These are phyloP conservation scores for Arbacia lixula DNA, from an alignment of 53 echinoderm and acorn worm genomes.

Conservation along the genomic window DNA sequence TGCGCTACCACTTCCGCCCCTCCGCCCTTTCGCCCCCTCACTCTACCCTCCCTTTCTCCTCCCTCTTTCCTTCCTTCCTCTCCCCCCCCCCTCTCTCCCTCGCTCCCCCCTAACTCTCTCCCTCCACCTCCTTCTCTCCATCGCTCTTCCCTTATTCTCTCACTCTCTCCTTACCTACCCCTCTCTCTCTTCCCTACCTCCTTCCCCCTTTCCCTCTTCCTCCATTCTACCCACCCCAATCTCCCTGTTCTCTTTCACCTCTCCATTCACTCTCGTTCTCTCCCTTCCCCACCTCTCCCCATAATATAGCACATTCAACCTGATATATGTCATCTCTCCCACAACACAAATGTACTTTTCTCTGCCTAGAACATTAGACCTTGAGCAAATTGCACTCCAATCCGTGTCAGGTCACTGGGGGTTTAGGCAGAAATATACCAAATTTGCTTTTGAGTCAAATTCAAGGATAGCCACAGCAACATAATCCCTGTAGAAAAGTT, in stretches of 20 bases:
- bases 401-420: constrained; percentile 4
- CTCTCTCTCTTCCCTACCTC: background rate
- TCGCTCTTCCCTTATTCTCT: background rate
- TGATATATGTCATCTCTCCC: no score
- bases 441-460: constrained; percentile 7
- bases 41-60: background rate
- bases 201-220: background rate
- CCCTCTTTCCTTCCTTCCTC: background rate
- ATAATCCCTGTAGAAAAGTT: background rate
- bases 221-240: background rate
- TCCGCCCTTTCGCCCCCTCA: background rate
- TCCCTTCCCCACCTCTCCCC: background rate
- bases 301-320: no score
- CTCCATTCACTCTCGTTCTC: background rate
- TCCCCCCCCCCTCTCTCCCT: background rate
- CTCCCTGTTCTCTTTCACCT: background rate
- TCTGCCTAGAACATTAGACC: constrained; percentile 7
- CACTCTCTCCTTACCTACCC: background rate
- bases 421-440: background rate
- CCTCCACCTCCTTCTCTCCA: background rate
- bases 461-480: constrained; percentile 1
- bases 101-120: background rate
- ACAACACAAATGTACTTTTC: background rate
- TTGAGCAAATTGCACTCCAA: constrained; percentile 26
- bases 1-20: background rate